Conservation (phyloP, 2,888 invertebrate species). For the Tenthredo livida region DNA sequence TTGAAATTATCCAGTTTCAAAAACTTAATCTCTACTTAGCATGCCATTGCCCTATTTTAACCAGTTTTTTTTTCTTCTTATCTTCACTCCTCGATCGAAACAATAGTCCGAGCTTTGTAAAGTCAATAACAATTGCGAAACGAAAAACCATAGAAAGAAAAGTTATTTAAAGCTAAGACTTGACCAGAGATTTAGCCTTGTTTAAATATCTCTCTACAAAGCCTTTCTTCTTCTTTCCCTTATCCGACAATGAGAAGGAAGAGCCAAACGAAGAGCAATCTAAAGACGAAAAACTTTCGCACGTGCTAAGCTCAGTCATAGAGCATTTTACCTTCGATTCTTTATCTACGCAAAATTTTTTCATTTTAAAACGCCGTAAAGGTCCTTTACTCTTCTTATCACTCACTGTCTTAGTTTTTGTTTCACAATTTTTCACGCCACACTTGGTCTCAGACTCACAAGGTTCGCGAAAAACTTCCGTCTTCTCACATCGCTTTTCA, state of each 20-base stretch:
- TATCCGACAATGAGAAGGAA: constrained; percentile 50
- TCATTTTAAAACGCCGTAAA: constrained; percentile 32
- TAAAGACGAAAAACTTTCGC: constrained; percentile 64
- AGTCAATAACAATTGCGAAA: neutral
- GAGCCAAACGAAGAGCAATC: constrained; percentile 55
- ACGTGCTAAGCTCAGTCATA: neutral
- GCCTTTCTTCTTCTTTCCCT: constrained; percentile 61
- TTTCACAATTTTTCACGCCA: neutral
- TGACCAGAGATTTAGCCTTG: constrained; percentile 58
- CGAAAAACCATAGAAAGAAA: neutral
- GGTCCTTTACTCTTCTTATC: constrained; percentile 54
- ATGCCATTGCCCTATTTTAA: neutral
- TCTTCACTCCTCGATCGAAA: neutral
- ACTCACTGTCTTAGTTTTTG: constrained; percentile 57
- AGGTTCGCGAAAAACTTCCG: neutral
- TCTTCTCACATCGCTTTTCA: neutral
- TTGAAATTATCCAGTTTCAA: neutral
- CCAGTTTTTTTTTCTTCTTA: neutral
- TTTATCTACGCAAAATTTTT: constrained; percentile 55
- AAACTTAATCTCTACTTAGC: neutral
- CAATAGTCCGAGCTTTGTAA: neutral
- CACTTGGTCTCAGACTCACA: neutral
- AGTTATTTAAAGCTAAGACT: neutral
- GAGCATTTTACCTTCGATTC: constrained; percentile 55
- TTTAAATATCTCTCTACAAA: constrained; percentile 63